A percentile compares a stretch with the other conserved stretches of the same genome.
phyloP scores from a whole-genome alignment of 1,140 invertebrate genomes.

The Sitodiplosis mosellana region DNA sequence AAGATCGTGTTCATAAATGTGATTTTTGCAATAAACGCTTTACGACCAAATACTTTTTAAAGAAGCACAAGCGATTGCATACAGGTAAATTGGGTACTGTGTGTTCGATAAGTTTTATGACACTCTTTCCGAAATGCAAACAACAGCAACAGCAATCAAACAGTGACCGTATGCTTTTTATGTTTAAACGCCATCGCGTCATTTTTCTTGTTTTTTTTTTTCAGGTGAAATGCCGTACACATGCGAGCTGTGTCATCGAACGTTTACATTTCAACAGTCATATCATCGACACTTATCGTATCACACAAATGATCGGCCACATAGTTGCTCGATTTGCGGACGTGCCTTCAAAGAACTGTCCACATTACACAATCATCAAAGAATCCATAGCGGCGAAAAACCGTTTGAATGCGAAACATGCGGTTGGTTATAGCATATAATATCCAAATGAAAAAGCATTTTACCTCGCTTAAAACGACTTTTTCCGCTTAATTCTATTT shows the following conservation, averaged over 20 bases:
- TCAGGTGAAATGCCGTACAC: slow-evolving; percentile 72
- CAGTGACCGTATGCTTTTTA: too few relatives aligned
- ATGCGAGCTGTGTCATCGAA: slow-evolving; percentile 68
- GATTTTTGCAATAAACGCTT: slow-evolving; percentile 69
- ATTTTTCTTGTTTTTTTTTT: too few relatives aligned
- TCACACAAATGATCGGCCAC: slow-evolving; percentile 70
- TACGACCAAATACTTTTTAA: slow-evolving; percentile 76
- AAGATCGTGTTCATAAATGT: slow-evolving; percentile 29
- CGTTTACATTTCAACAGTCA: slow-evolving; percentile 80
- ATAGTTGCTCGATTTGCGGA: slow-evolving; percentile 58
- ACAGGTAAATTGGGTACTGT: slow-evolving; percentile 26
- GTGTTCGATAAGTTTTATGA: too few relatives aligned
- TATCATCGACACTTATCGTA: slow-evolving; percentile 79
- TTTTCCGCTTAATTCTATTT: neutral
- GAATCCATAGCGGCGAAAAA: slow-evolving; percentile 75
- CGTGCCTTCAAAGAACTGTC: slow-evolving; percentile 75
- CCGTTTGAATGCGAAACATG: slow-evolving; percentile 82
- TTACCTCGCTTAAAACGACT: too few relatives aligned
- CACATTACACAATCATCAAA: slow-evolving; percentile 70
- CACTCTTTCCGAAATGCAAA: too few relatives aligned
- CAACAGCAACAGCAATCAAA: too few relatives aligned
- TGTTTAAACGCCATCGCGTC: too few relatives aligned
- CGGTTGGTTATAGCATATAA: slow-evolving; percentile 32
- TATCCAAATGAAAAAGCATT: neutral
- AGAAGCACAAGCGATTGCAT: slow-evolving; percentile 74